Evolutionary conservation across 1,140 invertebrate genomes (phyloP), one percentile per base, ranked within the genome.

Genomic region (Panagrolaimus sp.): DNA sequence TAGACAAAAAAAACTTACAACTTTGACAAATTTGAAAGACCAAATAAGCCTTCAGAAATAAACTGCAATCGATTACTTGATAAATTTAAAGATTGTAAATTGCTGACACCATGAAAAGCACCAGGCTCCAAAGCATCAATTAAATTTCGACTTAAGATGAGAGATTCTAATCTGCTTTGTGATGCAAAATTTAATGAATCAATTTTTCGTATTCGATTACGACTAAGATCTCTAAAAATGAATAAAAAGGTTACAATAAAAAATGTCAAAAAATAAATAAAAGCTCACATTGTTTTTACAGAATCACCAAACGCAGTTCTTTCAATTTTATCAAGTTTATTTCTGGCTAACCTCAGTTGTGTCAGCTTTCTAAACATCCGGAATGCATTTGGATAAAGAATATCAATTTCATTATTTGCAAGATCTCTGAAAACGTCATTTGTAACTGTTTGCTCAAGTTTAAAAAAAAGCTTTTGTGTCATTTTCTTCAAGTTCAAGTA

Each of bases 91-190:
- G 28, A 14, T 58, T 68, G 44, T 32, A 68, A 45, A 21, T 32
- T 68, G 24, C 55, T 58, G 24, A 68, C 21, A 63, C 67, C 67
- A 38, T 58, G 58, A 58, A 68, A 68, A 8, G 67, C 67, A 38
- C 67, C 67, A 32, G 21, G 43, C 24, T 63, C 47, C n/a, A 68
- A 32, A 10, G 10, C 47, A 7, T 15, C 47, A 32, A 68, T 28
- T 28, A 58, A 26, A 58, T 68, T 68, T 14, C 67, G 46, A 24
- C 43, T 32, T 7, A 68, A 43, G 6, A 24, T 68, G 10, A 68
- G 67, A 3, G 67, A 24, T 62, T 68, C 67, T 32, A 68, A 44
- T 10, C 26, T 58, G 6, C 17, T 43, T n/a, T 46, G 48, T 8
- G 67, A 32, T 62, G 67, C 43, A 58, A 68, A 68, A 21, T 38